These are phyloP conservation scores for Pseudolycoriella hygida DNA, from an alignment of 2,888 invertebrate genomes.

Conservation along the genomic window DNA sequence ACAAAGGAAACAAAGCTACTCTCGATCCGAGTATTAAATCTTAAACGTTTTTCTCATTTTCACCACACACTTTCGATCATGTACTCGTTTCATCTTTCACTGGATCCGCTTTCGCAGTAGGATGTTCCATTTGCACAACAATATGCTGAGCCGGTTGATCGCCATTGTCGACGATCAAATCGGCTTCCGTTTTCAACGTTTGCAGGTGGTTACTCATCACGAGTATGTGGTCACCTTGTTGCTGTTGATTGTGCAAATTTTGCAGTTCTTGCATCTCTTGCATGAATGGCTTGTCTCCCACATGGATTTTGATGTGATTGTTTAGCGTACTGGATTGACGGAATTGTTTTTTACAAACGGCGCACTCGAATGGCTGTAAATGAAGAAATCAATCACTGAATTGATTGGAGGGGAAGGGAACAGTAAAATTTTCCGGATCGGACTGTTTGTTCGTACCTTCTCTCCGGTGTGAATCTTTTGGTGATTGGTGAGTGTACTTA, in stretches of 20 bases:
- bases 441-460: slow-evolving; percentile 12
- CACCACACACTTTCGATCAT: neutral
- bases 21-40: neutral
- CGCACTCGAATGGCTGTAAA: slow-evolving; percentile 25
- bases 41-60: neutral
- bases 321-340: slow-evolving; percentile 30
- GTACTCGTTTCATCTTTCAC: neutral
- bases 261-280: slow-evolving; percentile 13
- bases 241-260: neutral
- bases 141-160: neutral
- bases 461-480: slow-evolving; percentile 30
- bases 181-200: neutral
- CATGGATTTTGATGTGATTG: slow-evolving; percentile 31
- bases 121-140: neutral
- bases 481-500: slow-evolving; percentile 29
- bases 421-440: too few species aligned
- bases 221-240: neutral
- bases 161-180: neutral
- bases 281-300: slow-evolving; percentile 29
- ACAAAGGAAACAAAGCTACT: neutral
- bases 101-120: neutral
- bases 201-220: too few species aligned
- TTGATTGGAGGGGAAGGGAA: too few species aligned
- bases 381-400: too few species aligned
- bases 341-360: slow-evolving; percentile 29